A percentile compares a stretch with the other conserved stretches of the same genome.
Conservation (phyloP, 2,113 vertebrate genomes). For the Spea multiplicata region DNA sequence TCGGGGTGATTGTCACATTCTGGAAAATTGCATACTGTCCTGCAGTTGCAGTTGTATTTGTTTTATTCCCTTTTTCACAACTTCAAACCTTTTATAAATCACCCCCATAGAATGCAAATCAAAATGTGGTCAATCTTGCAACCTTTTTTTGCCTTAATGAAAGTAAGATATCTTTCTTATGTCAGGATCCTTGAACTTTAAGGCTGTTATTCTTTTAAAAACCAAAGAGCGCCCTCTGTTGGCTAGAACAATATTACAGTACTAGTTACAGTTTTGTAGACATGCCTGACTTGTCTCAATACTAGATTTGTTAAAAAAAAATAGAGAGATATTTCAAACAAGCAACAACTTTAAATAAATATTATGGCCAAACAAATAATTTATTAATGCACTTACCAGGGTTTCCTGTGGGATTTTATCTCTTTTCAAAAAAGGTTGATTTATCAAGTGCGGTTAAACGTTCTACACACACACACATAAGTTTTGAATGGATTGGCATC, state of each 20-base stretch:
- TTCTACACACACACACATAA: too few relatives aligned
- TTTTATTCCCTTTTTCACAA: too few relatives aligned
- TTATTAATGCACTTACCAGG: slow-evolving; percentile 49
- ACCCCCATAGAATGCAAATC: slow-evolving; percentile 48
- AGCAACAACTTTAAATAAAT: not conserved
- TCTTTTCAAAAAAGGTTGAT: not conserved
- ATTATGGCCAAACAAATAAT: not conserved
- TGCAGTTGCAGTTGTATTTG: too few relatives aligned
- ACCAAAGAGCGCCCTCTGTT: slow-evolving; percentile 75
- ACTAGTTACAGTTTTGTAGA: too few relatives aligned
- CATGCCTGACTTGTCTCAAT: too few relatives aligned
- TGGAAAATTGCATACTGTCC: too few relatives aligned
- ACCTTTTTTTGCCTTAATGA: slow-evolving; percentile 51
- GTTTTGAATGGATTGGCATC: not conserved
- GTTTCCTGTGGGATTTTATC: not conserved
- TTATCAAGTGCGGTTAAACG: not conserved
- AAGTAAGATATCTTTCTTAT: slow-evolving; percentile 46
- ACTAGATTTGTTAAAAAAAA: not conserved
- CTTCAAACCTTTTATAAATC: too few relatives aligned
- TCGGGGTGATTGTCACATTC: too few relatives aligned
- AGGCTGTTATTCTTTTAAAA: slow-evolving; percentile 53
- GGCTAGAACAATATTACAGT: slow-evolving; percentile 37
- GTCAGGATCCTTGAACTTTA: slow-evolving; percentile 25
- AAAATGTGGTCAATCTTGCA: slow-evolving; percentile 63
- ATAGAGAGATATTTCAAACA: not conserved